Base-by-base conservation (phyloP, 1,140 invertebrate genomes). In the Meteorus sp. region DNA sequence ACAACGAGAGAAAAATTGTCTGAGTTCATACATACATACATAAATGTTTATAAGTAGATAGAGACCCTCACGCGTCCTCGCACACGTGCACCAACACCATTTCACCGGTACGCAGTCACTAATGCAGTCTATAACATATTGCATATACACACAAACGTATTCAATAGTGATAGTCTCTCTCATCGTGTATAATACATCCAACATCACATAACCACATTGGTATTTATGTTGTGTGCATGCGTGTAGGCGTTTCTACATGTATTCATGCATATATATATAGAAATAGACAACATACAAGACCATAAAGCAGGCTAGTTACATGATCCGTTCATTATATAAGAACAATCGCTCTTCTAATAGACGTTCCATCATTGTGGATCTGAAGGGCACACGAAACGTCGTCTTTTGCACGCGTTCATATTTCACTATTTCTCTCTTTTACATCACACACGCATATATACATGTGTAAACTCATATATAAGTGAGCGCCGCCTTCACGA, bases 241-340 rank as follows among this genome's bases (percentile, higher is more conserved):
- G 54, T 58, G 56, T 59, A 44, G 56, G 56, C 48, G 48, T 59
- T 39, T 45, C 23, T 55, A 25, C 58, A 41, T n/a, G n/a, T n/a
- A n/a, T n/a, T n/a, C n/a, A n/a, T n/a, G n/a, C n/a, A n/a, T n/a
- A n/a, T n/a, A n/a, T n/a, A n/a, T n/a, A n/a, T n/a, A n/a, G n/a
- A n/a, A n/a, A n/a, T n/a, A n/a, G n/a, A n/a, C 65, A 19, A 52
- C 63, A 55, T 67, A 61, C 63, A 50, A 65, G 61, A 61, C 59
- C 60, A 61, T 68, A 66, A 69, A 77, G 67, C 67, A n/a, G 67
- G 62, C 69, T 71, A 72, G 76, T 80, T 79, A 80, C 75, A 79
- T 77, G 75, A 79, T 79, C 77, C 71, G 74, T 77, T 77, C 76
- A 78, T 80, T 80, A 80, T 76, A 75, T 79, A 79, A 80, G 76